Base-by-base conservation (phyloP, 2,113 vertebrate genomes). In the Clarias gariepinus region DNA sequence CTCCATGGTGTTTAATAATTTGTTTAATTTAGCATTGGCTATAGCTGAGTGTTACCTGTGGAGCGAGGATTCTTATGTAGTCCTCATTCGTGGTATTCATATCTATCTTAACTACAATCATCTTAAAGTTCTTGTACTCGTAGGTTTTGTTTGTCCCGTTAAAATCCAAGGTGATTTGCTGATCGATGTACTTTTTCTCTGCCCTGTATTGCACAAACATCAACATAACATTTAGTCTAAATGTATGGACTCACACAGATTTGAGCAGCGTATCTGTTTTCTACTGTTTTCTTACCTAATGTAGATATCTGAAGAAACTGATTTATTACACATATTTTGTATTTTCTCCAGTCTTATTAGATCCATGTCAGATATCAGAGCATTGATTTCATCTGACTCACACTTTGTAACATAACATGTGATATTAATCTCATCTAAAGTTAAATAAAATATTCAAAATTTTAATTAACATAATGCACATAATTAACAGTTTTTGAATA, bases 71-170 rank as follows among this genome's bases (percentile, higher is more conserved):
- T 10, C 73, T n/a, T 21, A 87, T 15, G 57, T 0, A 18, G 3
- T 1, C 2, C 1, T 4, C 0, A 53, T 47, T 9, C 6, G 0
- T 10, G 0, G 0, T 19, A 30, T 0, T 23, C 7, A 30, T 30
- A 8, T 55, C 86, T 41, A 91, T 57, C 18, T 81, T 90, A 23
- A 61, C 1, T 61, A 92, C 86, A 15, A 71, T 85, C 66, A 95
- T 8, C 8, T 83, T 79, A 47, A 93, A 0, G 1, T 1, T 4
- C 0, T 3, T 30, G n/a, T 90, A 0, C 15, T 30, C 1, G 79
- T 87, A 57, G 0, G 0, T 1, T 1, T 0, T 11, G 12, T 0
- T 13, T 18, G 3, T 0, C 16, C 10, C 76, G 28, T 0, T 21
- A 47, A 15, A 47, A 0, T 68, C 1, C 0, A 0, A 3, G 0